phyloP scores from a whole-genome alignment of 2,888 invertebrate genomes.

The Phaedon cochleariae region DNA sequence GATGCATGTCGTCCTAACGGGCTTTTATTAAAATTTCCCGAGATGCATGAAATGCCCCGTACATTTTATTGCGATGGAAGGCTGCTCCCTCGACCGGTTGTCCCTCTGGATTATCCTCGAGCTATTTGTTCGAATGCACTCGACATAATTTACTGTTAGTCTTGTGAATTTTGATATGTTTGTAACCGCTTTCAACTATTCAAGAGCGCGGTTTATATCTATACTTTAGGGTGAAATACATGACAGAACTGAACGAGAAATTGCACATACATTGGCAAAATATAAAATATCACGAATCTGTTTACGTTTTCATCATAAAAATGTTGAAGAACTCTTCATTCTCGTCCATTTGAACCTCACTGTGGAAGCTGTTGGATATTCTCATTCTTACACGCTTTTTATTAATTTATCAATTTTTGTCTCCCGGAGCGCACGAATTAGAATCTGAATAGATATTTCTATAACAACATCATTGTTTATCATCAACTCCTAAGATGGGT shows the following conservation, averaged over 20 bases:
- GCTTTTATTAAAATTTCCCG: slow-evolving; percentile 23
- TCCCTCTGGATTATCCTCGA: neutral
- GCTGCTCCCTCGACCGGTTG: neutral
- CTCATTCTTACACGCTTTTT: too few relatives aligned
- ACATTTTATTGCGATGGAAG: slow-evolving; percentile 15
- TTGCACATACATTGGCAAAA: too few relatives aligned
- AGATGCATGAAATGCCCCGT: slow-evolving; percentile 13
- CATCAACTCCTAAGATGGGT: too few relatives aligned
- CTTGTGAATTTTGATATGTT: neutral
- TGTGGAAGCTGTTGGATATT: too few relatives aligned
- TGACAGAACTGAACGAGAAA: neutral
- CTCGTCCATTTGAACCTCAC: too few relatives aligned
- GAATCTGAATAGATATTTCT: too few relatives aligned
- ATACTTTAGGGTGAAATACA: neutral
- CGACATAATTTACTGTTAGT: slow-evolving; percentile 11
- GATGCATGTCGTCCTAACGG: slow-evolving; percentile 19
- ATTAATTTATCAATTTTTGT: too few relatives aligned
- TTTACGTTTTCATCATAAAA: too few relatives aligned
- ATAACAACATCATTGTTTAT: too few relatives aligned
- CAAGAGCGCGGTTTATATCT: neutral
- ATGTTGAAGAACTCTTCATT: too few relatives aligned
- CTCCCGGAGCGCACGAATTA: too few relatives aligned
- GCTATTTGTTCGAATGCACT: neutral
- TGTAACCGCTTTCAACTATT: neutral
- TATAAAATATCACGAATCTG: too few relatives aligned